Base-by-base conservation (phyloP, 2,888 invertebrate genomes). In the Timandra comae region DNA sequence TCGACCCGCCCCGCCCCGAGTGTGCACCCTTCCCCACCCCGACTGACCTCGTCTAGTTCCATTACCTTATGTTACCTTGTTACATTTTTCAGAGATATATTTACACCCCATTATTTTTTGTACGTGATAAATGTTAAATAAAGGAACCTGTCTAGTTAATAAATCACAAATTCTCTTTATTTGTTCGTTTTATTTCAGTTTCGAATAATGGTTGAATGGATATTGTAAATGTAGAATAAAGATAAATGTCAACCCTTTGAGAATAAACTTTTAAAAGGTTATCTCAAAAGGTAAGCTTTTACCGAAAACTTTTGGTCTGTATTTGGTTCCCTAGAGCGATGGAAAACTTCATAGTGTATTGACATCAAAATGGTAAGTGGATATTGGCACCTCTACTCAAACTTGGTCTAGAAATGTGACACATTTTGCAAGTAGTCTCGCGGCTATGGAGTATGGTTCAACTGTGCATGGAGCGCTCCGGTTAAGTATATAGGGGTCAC, bases 81-180 rank as follows among this genome's bases (percentile, higher is more conserved):
- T 85, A 85, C 81, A 84, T 79, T 85, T n/a, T 85, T 84, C 85
- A 85, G 85, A 85, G 85, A 85, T 84, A 85, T 85, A 85, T 85
- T 85, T 85, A 85, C 80, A 85, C 77, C 82, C 78, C 70, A 69
- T 79, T 82, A 81, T 80, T 84, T 85, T 85, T 85, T 85, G 85
- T 85, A 85, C 78, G 77, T 79, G 69, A 75, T 75, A 43, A 75
- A 76, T 80, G 79, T 80, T 72, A 76, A 72, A 9, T 73, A 74
- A 58, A 60, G 75, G 65, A 71, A 77, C 71, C 73, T 78, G 67
- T 77, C 73, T 79, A 80, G 80, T 65, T 67, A 76, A 71, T 81
- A 77, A 77, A 76, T 73, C 68, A 76, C 64, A 66, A 75, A 73
- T 72, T 77, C 72, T 78, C 74, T 75, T 69, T 73, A 70, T 43